Percentiles rank a stretch among this genome's conserved stretches.
Conservation (phyloP, 2,113 vertebrate species). For the Gymnarchus niloticus region DNA sequence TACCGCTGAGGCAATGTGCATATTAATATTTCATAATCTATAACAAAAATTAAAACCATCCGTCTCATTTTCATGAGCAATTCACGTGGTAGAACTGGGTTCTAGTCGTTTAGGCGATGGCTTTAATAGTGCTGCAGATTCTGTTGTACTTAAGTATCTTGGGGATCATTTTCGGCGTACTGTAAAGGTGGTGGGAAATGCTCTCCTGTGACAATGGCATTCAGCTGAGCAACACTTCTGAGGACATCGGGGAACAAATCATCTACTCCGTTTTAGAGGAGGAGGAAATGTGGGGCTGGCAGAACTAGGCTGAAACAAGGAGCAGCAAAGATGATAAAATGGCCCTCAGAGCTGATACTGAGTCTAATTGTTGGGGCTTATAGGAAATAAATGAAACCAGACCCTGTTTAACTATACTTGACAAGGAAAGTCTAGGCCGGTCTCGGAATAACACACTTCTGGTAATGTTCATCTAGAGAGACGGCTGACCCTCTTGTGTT, state of each 20-base stretch:
- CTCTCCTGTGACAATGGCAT: conserved; percentile 31
- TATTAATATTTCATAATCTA: not conserved
- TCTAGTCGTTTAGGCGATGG: not conserved
- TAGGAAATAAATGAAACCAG: not conserved
- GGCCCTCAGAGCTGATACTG: not conserved
- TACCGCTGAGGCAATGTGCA: not conserved
- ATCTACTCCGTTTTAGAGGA: conserved; percentile 36
- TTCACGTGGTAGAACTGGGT: not conserved
- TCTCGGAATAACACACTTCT: not conserved
- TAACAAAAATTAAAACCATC: not conserved
- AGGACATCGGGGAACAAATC: conserved; percentile 44
- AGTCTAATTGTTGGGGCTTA: not conserved
- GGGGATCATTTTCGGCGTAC: conserved; percentile 20
- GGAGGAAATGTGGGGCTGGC: conserved; percentile 16
- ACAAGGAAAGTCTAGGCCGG: not conserved
- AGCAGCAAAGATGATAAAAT: not conserved
- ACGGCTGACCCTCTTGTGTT: not conserved
- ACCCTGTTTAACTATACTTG: not conserved
- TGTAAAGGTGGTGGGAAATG: conserved; percentile 27
- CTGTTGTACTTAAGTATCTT: not conserved
- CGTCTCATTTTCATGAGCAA: not conserved
- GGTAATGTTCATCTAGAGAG: not conserved
- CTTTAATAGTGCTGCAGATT: not conserved
- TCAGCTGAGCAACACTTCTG: conserved; percentile 41
- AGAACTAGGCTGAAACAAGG: conserved; percentile 12